A percentile compares a stretch with the other conserved stretches of the same genome.
Evolutionary conservation across 2,797 vertebrate genomes (phyloP).

Genomic region (Carcharodon carcharias): DNA sequence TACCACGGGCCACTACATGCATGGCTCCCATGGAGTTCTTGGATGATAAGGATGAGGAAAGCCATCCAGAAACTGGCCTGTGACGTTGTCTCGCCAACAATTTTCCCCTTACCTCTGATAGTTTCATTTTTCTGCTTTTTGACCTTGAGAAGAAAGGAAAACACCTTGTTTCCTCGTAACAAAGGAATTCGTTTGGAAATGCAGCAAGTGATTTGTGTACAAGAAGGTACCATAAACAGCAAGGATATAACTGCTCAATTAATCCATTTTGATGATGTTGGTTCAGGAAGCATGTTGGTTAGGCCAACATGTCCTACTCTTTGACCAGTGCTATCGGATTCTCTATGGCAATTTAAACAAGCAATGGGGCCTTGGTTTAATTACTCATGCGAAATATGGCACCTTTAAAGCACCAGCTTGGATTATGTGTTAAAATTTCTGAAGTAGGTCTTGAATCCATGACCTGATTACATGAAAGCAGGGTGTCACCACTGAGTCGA

Average conservation of each 20-base stretch:
- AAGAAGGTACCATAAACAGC: too few species aligned
- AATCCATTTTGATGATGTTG: background rate
- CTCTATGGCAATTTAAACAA: background rate
- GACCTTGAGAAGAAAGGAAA: too few species aligned
- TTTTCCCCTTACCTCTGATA: too few species aligned
- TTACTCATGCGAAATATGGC: background rate
- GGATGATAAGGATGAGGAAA: too few species aligned
- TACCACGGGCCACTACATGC: too few species aligned
- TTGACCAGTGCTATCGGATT: background rate
- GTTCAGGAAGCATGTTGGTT: background rate
- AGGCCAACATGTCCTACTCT: background rate
- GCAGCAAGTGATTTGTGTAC: too few species aligned
- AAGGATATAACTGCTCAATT: background rate
- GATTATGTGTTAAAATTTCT: background rate
- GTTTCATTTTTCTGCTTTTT: too few species aligned
- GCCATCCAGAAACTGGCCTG: too few species aligned
- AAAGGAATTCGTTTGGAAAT: too few species aligned
- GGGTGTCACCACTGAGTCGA: background rate
- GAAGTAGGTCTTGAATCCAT: background rate
- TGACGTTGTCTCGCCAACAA: too few species aligned
- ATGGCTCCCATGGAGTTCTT: too few species aligned
- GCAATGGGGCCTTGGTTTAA: background rate
- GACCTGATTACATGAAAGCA: background rate
- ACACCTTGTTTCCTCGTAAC: too few species aligned
- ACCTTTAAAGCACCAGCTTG: background rate